These are phyloP conservation scores for Molorchus minor DNA, from an alignment of 2,888 invertebrate species.

Conservation along the genomic window DNA sequence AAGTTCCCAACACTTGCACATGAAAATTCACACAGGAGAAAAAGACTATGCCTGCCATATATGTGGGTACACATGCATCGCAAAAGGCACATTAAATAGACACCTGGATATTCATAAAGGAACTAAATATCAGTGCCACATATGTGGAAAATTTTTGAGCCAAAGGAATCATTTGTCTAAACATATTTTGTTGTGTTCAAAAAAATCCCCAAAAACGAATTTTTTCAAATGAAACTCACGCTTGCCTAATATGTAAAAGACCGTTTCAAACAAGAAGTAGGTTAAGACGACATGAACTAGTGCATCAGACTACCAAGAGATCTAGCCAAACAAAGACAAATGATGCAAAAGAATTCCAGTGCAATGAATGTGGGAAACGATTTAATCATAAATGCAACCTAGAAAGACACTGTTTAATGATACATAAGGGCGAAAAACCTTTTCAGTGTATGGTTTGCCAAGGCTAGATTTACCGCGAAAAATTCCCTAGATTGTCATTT, in stretches of 20 bases:
- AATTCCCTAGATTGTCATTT: constrained; percentile 35
- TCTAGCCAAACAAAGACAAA: background rate
- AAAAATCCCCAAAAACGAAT: background rate
- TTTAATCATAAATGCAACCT: constrained; percentile 27
- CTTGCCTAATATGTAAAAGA: constrained; percentile 14
- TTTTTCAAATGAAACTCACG: background rate
- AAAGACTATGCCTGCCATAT: constrained; percentile 29
- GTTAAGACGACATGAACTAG: background rate
- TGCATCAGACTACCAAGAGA: background rate
- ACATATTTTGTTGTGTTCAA: constrained; percentile 11
- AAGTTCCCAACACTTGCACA: background rate
- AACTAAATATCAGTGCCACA: constrained; percentile 34
- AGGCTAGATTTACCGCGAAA: constrained; percentile 37
- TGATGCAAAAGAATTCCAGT: constrained; percentile 17
- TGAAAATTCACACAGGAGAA: constrained; percentile 3
- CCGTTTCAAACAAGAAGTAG: constrained; percentile 1
- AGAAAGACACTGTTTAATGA: constrained; percentile 26
- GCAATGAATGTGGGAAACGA: constrained; percentile 31
- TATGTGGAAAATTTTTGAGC: constrained; percentile 35
- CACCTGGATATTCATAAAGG: constrained; percentile 33
- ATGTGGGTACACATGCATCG: constrained; percentile 38
- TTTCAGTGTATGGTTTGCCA: constrained; percentile 37
- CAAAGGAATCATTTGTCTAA: constrained; percentile 12
- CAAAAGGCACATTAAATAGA: constrained; percentile 31
- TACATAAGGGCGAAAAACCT: constrained; percentile 36